Conservation (phyloP, 2,888 invertebrate genomes). For the Catocala sponsa region DNA sequence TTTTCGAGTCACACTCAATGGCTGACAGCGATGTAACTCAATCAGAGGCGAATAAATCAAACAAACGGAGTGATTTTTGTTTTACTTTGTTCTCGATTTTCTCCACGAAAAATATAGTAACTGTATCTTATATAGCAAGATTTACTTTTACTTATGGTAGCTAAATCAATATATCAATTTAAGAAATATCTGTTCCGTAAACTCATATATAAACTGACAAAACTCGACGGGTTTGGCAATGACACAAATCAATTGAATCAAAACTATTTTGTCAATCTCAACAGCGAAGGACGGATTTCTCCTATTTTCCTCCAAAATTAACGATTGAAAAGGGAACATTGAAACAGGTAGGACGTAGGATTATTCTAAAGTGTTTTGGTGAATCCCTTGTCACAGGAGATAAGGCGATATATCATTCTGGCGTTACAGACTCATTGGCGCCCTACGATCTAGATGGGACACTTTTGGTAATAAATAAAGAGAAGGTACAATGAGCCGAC, state of each 20-base stretch:
- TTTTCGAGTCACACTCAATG: constrained; percentile 39
- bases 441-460: not conserved
- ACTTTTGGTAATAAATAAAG: constrained; percentile 2
- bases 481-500: not conserved
- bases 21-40: constrained; percentile 39
- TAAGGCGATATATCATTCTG: not conserved
- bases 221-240: not conserved
- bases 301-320: not conserved
- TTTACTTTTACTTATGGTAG: not conserved
- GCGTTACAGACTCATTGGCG: not conserved
- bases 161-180: not conserved
- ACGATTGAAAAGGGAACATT: not conserved
- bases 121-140: not conserved
- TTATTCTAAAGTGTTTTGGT: constrained; percentile 6
- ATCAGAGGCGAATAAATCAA: constrained; percentile 41
- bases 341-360: not conserved
- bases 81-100: constrained; percentile 33
- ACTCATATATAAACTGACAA: not conserved
- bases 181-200: not conserved
- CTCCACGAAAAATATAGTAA: constrained; percentile 8
- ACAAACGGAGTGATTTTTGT: constrained; percentile 36
- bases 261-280: not conserved
- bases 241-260: constrained; percentile 4
- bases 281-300: not conserved
- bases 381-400: not conserved